Percentiles rank a stretch among this genome's conserved stretches.
These are phyloP conservation scores for Fregata magnificens DNA, from an alignment of 2,113 vertebrate species.

Conservation along the genomic window DNA sequence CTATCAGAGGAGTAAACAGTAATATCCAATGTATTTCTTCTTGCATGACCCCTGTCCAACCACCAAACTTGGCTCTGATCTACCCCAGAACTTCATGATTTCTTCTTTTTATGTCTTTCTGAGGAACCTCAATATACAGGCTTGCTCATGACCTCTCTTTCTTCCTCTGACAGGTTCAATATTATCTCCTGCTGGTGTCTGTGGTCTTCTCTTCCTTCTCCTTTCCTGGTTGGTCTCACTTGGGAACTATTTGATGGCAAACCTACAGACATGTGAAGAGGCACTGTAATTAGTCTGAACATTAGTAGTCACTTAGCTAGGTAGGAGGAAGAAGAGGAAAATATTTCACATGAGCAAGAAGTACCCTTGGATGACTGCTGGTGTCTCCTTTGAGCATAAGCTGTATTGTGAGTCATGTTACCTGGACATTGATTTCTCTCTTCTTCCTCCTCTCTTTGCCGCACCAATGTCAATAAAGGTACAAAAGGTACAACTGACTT, in stretches of 20 bases:
- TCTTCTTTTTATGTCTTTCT: neutral
- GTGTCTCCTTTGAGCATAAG: neutral
- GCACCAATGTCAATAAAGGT: neutral
- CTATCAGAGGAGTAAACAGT: neutral
- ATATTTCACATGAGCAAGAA: neutral
- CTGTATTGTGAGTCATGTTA: neutral
- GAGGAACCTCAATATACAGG: neutral
- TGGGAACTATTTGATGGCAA: neutral
- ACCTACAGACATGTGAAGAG: neutral
- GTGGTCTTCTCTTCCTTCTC: neutral
- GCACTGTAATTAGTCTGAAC: neutral
- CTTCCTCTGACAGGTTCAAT: neutral
- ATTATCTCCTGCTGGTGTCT: neutral
- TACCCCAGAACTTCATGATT: neutral
- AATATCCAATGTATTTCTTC: neutral
- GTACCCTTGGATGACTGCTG: neutral
- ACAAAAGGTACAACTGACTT: neutral
- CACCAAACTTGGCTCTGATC: neutral
- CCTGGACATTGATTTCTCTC: neutral
- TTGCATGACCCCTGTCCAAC: fast-evolving
- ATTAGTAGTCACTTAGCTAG: neutral
- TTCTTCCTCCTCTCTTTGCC: neutral
- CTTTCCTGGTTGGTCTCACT: neutral
- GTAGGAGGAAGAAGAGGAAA: neutral
- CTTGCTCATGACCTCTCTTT: neutral